Evolutionary conservation across 2,888 invertebrate genomes (phyloP), one percentile per base, ranked within the genome.

Genomic region (Caenorhabditis auriculariae): DNA sequence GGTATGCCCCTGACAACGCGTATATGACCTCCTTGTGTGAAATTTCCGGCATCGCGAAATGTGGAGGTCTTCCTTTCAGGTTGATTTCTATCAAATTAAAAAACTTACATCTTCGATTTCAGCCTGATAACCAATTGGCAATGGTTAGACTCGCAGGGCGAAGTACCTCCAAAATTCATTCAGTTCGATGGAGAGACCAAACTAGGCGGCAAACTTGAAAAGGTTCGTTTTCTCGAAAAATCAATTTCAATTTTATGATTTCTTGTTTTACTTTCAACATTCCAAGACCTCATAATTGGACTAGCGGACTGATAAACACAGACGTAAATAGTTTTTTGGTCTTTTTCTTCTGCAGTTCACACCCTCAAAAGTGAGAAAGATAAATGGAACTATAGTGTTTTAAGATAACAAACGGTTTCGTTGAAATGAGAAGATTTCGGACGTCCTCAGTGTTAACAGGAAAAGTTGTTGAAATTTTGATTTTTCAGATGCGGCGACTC

Each of bases 111-210:
- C 1, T 26, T 47, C 41, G 19, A 12, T 54, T 73, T 48, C 54
- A 77, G 77, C 38, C 24, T 69, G 21, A 73, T 78, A 23, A 72
- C 77, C 4, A 78, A 78, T 44, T 78, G 78, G 78, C 75, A 76
- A 42, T 78, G 78, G 78, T 53, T 78, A 7, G 64, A 66, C 15
- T 42, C 69, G 2, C 41, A 43, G 4, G 35, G 53, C 2, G 53
- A 49, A 23, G 28, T 52, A n/a, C 46, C 64, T 6, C 79, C 78
- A 4, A 58, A 54, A 7, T 68, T 80, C 23, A 69, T 80, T 9
- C 80, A 80, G 45, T 80, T 80, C 50, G 80, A 80, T 45, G 79
- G 80, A 7, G 74, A 80, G 45, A 77, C 80, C 17, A 56, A 70
- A 38, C 51, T 74, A 27, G 74, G 74, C 12, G 70, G 74, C 9